phyloP scores from a whole-genome alignment of 2,797 vertebrate genomes.

The Masticophis lateralis region DNA sequence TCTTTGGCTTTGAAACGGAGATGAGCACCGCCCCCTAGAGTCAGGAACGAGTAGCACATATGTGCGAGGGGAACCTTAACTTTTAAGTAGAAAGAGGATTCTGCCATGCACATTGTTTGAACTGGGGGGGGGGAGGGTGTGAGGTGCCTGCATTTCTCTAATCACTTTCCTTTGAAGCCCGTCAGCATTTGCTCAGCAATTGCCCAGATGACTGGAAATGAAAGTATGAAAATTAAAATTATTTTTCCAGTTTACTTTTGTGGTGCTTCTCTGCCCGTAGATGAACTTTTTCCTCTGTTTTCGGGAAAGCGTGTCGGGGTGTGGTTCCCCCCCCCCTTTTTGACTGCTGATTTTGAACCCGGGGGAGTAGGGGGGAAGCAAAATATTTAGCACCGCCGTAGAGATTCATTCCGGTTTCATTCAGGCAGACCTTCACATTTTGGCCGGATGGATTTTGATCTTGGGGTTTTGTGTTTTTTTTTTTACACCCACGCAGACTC shows the following conservation, averaged over 20 bases:
- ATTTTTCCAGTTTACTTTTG: conserved; percentile 26
- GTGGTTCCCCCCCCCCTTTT: neutral
- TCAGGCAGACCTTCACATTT: neutral
- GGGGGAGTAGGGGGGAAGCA: fast-evolving
- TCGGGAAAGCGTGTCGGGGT: neutral
- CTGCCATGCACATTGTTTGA: neutral
- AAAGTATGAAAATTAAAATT: conserved; percentile 24
- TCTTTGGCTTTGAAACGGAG: no score
- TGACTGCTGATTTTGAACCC: neutral
- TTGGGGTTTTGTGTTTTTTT: neutral
- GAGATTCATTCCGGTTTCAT: neutral
- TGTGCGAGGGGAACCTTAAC: no score
- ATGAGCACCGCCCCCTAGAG: no score
- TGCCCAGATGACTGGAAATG: conserved; percentile 19
- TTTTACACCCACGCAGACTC: neutral
- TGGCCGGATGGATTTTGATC: neutral
- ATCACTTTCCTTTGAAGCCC: conserved; percentile 11
- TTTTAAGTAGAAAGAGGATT: conserved; percentile 9
- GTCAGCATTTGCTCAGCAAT: neutral
- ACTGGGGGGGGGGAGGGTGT: no score
- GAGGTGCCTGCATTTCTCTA: neutral
- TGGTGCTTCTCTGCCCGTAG: neutral
- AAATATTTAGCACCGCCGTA: neutral
- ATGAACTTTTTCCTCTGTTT: neutral
- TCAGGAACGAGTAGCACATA: no score